These are phyloP conservation scores for Hylaeus volcanicus DNA, from an alignment of 1,140 invertebrate genomes.

Conservation along the genomic window DNA sequence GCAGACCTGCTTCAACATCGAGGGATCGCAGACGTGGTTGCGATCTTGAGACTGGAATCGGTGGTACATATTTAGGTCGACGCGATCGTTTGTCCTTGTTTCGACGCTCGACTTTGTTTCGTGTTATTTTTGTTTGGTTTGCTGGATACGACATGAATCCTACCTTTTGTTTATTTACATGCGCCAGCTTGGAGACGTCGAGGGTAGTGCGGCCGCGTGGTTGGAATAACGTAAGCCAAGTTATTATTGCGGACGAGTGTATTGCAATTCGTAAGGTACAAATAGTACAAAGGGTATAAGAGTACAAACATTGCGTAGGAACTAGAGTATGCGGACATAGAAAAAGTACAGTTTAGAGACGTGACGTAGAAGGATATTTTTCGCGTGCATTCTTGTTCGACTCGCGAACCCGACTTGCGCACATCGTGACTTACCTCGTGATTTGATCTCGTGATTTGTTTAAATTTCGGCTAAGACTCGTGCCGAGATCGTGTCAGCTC, in stretches of 20 bases:
- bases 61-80: conserved; percentile 50
- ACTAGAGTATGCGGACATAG: conserved; percentile 80
- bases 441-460: conserved; percentile 34
- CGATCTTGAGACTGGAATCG: conserved; percentile 35
- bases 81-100: conserved; percentile 8
- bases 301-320: conserved; percentile 81
- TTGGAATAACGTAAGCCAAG: conserved; percentile 23
- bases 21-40: conserved; percentile 41
- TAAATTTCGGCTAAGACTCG: conserved; percentile 41
- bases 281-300: conserved; percentile 81
- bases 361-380: conserved; percentile 63
- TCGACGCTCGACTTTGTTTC: neutral
- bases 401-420: conserved; percentile 47
- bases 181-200: too few species aligned
- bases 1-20: conserved; percentile 31
- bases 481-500: conserved; percentile 45
- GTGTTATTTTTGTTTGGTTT: neutral
- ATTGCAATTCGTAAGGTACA: conserved; percentile 80
- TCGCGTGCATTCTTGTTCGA: conserved; percentile 20
- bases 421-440: conserved; percentile 47
- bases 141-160: too few species aligned
- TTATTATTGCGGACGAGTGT: conserved; percentile 79
- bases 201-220: too few species aligned
- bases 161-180: too few species aligned
- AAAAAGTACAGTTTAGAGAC: conserved; percentile 77